Base-by-base conservation (phyloP, 1,140 invertebrate genomes). In the Trachymyrmex cornetzi region DNA sequence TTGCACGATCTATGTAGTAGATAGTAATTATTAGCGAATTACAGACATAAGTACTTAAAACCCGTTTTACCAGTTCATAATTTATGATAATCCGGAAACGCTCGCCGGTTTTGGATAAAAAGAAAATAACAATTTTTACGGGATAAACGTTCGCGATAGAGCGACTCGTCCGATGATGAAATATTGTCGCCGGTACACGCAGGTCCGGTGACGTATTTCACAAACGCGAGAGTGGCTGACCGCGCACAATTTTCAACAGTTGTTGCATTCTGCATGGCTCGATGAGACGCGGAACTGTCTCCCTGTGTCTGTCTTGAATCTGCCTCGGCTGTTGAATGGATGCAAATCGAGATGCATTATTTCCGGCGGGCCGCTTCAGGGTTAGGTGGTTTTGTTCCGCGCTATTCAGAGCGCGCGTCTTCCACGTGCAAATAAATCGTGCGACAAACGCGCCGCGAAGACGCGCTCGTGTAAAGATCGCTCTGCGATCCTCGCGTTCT, bases 381-480 rank as follows among this genome's bases (percentile, higher is more conserved):
- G 34, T 30, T 38, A 53, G 19, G 24, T 66, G 38, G 61, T 14
- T n/a, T 34, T 24, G 57, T 50, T 44, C 11, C 48, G 34, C 30
- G 61, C 53, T 82, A 74, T 74, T 74, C 69, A 57, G 16, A 72
- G 16, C 48, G 22, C 19, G 38, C 22, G 34, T 59, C 34, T 22
- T 27, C 22, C 30, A 71, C 9, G 34, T 61, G 59, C 74, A 84
- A 87, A 90, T 90, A 90, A 90, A 90, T 85, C 88, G 80, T 63
- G n/a, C 55, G 55, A 11, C 53, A 27, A 9, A 4, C 50, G 55
- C 59, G 61, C 27, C 72, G 61, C 22, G 30, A 9, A 50, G 22
- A 3, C 50, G 34, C 19, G n/a, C 57, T 50, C 48, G 2, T 5
- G 14, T 19, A 24, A 34, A 34, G 24, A 64, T 48, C 44, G 24